Evolutionary conservation across 2,888 invertebrate genomes (phyloP), one percentile per base, ranked within the genome.

Genomic region (Drosophila vallismaia): DNA sequence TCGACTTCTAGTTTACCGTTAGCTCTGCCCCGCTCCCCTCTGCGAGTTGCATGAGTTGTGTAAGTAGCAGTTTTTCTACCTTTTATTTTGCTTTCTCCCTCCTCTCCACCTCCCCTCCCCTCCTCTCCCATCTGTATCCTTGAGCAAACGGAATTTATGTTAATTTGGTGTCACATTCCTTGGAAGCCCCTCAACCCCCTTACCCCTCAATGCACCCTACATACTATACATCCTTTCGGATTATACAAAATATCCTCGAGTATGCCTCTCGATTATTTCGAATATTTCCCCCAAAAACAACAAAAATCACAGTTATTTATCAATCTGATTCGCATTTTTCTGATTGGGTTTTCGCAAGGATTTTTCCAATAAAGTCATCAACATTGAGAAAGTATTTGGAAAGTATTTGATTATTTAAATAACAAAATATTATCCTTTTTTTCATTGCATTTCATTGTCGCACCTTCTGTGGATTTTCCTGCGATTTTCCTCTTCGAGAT

Each of bases 81-180:
- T 28, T 28, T 28, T 28, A 28, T 28, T 28, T 28, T 28, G 28
- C 6, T 28, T 28, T 28, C 28, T 28, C 28, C 28, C 4, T 4
- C 4, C n/a, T n/a, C n/a, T n/a, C n/a, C n/a, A n/a, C n/a, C n/a
- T n/a, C n/a, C n/a, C 0, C 57, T 56, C 29, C 58, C 59, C 71
- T 63, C 64, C 77, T 66, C 64, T 48, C 8, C 24, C 66, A 64
- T 71, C 51, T 64, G 8, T 19, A 19, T 19, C 19, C 19, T 19
- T 19, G 19, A 19, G 9, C 40, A 69, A 76, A 59, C 62, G 76
- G 83, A 84, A 87, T 84, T 84, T 84, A 87, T 84, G 83, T 87
- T 84, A 84, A 84, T 84, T 85, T 73, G 81, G 55, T 85, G 74
- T 72, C 59, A 71, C 77, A 81, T 85, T 77, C 81, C 66, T 51